phyloP scores from a whole-genome alignment of 1,140 invertebrate species.

The Euwallacea similis region DNA sequence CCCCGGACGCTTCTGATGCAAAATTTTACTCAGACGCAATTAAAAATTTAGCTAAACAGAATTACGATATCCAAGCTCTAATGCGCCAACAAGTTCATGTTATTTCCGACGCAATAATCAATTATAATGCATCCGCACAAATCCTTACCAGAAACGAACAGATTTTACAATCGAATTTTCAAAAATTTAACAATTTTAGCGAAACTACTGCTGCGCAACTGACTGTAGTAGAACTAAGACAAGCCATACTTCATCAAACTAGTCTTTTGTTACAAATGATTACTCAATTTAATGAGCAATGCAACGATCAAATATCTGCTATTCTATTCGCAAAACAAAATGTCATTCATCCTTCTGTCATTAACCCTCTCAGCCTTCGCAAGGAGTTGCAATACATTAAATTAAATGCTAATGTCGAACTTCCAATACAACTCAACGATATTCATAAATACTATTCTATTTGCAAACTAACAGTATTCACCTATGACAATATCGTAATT shows the following conservation, averaged over 20 bases:
- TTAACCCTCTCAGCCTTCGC: slow-evolving; percentile 17
- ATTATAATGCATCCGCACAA: not conserved
- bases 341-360: slow-evolving; percentile 32
- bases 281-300: slow-evolving; percentile 31
- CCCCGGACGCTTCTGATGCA: slow-evolving; percentile 45
- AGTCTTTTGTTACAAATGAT: slow-evolving; percentile 26
- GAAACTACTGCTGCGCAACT: not conserved
- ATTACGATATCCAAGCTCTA: slow-evolving; percentile 28
- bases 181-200: slow-evolving; percentile 10
- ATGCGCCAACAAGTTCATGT: slow-evolving; percentile 39
- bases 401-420: slow-evolving; percentile 20
- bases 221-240: not conserved
- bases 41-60: slow-evolving; percentile 29
- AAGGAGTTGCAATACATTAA: slow-evolving; percentile 10
- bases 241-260: slow-evolving; percentile 6
- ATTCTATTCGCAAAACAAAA: slow-evolving; percentile 38
- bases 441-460: slow-evolving; percentile 21
- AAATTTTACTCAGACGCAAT: slow-evolving; percentile 45
- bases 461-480: slow-evolving; percentile 8
- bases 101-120: slow-evolving; percentile 13
- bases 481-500: slow-evolving; percentile 7
- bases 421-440: slow-evolving; percentile 16
- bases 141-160: slow-evolving; percentile 1
- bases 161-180: slow-evolving; percentile 5
- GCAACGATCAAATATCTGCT: slow-evolving; percentile 24